A percentile compares a stretch with the other conserved stretches of the same genome.
Evolutionary conservation across 2,888 invertebrate genomes (phyloP).

Genomic region (Notodonta ziczac): DNA sequence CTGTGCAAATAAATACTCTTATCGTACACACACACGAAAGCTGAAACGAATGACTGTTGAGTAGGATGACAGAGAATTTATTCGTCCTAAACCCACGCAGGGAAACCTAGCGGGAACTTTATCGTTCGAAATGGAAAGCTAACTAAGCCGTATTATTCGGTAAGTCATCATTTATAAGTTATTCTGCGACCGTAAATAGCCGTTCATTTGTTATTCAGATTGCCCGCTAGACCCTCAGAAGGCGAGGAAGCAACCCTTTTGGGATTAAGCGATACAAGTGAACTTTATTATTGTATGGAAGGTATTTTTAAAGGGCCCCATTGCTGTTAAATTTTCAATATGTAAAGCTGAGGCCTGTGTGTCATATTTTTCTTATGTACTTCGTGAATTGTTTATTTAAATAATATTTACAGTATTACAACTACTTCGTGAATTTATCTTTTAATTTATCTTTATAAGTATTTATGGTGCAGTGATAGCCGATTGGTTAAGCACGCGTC

Average conservation of each 20-base stretch:
- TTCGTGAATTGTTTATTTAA: too few species aligned
- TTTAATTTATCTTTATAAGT: too few species aligned
- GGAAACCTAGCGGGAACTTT: neutral
- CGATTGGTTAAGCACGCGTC: too few species aligned
- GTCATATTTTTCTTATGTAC: neutral
- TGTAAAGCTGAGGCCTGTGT: neutral
- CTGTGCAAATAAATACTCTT: too few species aligned
- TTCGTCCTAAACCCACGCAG: neutral
- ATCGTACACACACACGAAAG: too few species aligned
- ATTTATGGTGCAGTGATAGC: too few species aligned
- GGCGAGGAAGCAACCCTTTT: neutral
- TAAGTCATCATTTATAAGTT: conserved; percentile 3
- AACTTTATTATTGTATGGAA: conserved; percentile 1
- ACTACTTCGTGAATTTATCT: too few species aligned
- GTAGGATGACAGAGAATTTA: too few species aligned
- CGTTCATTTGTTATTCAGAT: conserved; percentile 6
- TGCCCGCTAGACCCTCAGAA: conserved; percentile 3
- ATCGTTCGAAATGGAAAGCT: neutral
- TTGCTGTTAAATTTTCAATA: neutral
- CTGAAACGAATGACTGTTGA: too few species aligned
- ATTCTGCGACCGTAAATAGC: conserved; percentile 2
- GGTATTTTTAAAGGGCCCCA: neutral
- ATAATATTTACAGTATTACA: too few species aligned
- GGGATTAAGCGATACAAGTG: conserved; percentile 4
- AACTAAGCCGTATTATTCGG: neutral